A percentile compares a stretch with the other conserved stretches of the same genome.
Conservation (phyloP, 1,140 invertebrate genomes). For the Laupala kohalensis region DNA sequence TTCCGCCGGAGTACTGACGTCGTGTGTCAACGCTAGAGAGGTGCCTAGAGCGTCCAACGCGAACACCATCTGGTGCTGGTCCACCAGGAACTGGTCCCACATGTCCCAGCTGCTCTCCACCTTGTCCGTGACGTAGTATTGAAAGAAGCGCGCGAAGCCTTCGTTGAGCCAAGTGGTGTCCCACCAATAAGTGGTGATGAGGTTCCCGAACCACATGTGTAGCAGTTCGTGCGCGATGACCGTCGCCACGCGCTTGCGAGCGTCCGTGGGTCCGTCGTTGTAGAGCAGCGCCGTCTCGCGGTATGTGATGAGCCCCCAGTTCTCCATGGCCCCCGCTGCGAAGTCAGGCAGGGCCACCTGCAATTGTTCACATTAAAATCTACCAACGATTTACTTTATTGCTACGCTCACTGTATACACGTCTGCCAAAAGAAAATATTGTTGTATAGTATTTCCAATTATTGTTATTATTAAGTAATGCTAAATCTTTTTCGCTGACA, state of each 20-base stretch:
- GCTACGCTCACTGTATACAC: too few relatives aligned
- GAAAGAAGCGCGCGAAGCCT: conserved; percentile 18
- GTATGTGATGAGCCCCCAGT: conserved; percentile 55
- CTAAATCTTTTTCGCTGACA: too few relatives aligned
- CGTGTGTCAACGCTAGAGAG: conserved; percentile 25
- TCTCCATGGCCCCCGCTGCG: conserved; percentile 53
- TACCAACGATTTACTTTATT: neutral
- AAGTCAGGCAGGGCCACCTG: conserved; percentile 29
- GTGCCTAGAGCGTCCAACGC: conserved; percentile 18
- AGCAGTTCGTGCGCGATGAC: conserved; percentile 39
- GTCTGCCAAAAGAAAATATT: too few relatives aligned
- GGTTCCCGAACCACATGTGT: conserved; percentile 32
- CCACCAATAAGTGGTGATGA: conserved; percentile 27
- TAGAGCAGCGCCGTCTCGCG: conserved; percentile 21
- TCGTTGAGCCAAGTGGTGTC: conserved; percentile 33
- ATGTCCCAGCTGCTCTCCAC: conserved; percentile 41
- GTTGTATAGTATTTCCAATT: too few relatives aligned
- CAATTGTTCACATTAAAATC: neutral
- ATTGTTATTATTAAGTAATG: too few relatives aligned
- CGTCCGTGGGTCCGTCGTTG: neutral
- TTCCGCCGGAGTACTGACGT: conserved; percentile 31
- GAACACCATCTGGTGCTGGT: conserved; percentile 33
- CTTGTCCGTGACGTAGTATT: conserved; percentile 12
- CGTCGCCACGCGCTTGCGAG: neutral
- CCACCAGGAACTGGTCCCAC: conserved; percentile 53